Base-by-base conservation (phyloP, 2,113 vertebrate genomes). In the Saccopteryx bilineata region DNA sequence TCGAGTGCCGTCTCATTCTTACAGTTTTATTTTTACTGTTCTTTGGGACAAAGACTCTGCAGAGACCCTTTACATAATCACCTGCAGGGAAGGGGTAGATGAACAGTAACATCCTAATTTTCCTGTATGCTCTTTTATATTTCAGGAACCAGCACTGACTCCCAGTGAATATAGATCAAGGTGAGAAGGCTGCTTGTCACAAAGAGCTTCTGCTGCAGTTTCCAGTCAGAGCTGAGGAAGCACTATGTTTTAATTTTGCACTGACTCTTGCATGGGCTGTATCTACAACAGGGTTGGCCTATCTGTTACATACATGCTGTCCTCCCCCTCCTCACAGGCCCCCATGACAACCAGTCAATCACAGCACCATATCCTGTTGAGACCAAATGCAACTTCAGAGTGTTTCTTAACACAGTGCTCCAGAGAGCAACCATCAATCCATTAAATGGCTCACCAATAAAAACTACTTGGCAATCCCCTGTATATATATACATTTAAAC, bases 251-350 rank as follows among this genome's bases (percentile, higher is more conserved):
- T 39, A 2, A 8, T 5, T 66, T 78, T 23, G 3, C 7, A 4
- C 13, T 15, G 74, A 63, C 17, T 74, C 33, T 4, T 11, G 23
- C 5, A 21, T 31, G 78, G 68, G 2, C 52, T 54, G 2, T 15
- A 8, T 15, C 21, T 26, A 72, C 61, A 15, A 71, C 17, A 46
- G 33, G 63, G 14, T 1, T 48, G 78, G 6, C 9, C 2, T 12
- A 0, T 12, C 46, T 48, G 56, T 7, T 8, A 26, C 50, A 5
- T 2, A 1, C 2, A 0, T 26, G 26, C 10, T 52, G 1, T 9
- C 68, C 12, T 19, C 61, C 24, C 66, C 66, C 83, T 84, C 60
- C 48, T 52, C 72, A 23, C 4, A 17, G 28, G 28, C 1, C 46
- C 39, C 69, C 46, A 2, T 9, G 10, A 58, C 39, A 21, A 39